Evolutionary conservation across 2,797 vertebrate species (phyloP).

Genomic region (Alauda arvensis): DNA sequence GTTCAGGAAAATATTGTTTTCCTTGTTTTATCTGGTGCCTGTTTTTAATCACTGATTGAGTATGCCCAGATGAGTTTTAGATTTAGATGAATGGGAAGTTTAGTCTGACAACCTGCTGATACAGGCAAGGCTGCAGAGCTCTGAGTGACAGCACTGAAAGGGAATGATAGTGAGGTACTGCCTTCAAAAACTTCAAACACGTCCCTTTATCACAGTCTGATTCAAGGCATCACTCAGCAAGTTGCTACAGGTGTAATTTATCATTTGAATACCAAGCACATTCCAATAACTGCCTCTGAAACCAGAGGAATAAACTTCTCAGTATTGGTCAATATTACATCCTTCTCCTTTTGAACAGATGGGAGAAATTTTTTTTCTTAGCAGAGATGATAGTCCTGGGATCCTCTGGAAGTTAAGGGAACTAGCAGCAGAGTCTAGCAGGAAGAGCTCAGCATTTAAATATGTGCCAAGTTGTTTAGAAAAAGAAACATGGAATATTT

Average conservation of each 20-base stretch:
- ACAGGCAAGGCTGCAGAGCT: background rate
- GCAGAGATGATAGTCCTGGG: background rate
- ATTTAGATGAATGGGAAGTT: background rate
- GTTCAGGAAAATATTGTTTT: background rate
- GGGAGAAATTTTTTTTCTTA: background rate
- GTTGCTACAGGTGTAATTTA: background rate
- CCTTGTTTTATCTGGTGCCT: background rate
- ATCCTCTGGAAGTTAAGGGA: background rate
- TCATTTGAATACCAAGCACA: constrained; percentile 6
- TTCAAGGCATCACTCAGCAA: constrained; percentile 21
- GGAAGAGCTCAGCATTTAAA: background rate
- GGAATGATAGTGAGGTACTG: background rate
- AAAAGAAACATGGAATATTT: background rate
- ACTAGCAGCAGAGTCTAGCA: background rate
- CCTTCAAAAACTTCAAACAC: constrained; percentile 11
- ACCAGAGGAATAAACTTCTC: background rate
- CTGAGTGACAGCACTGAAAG: background rate
- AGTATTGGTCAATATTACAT: background rate
- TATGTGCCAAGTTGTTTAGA: background rate
- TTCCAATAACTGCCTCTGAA: constrained; percentile 26
- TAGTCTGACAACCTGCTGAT: background rate
- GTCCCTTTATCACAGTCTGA: background rate
- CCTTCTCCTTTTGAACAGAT: background rate
- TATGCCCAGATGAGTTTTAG: background rate
- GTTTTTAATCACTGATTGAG: background rate